Evolutionary conservation across 92 coral and sea anemone genomes (phyloP), one percentile per base, ranked within the genome.

Genomic region (Parazoanthus swiftii): DNA sequence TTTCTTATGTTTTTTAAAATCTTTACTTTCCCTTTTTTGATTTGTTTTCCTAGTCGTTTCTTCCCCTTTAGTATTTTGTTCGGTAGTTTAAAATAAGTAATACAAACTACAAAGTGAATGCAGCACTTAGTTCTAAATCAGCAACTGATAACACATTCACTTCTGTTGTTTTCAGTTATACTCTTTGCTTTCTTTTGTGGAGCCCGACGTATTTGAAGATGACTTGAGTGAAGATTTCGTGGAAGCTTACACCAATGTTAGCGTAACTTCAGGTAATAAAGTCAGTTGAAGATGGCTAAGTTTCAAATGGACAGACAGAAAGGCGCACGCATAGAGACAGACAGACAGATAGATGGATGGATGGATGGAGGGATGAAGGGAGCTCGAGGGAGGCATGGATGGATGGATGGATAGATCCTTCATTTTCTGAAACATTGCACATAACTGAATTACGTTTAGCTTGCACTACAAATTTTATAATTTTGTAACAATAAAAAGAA

Each of bases 131-230:
- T 13, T 36, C 23, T 33, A 20, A 6, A 36, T 16, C 21, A 4
- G 37, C 5, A 18, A 6, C 74, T 46, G 36, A 18, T 14, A n/a
- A 43, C 16, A 73, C 0, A 20, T 48, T 85, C 79, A 35, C 25
- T 15, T 51, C n/a, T 65, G n/a, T 25, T 77, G n/a, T 67, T 54
- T 85, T 80, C 83, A 95, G 98, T 80, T 95, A 63, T 95, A 92
- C 80, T 95, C 98, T 0, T 81, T 95, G 77, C 90, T 95, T 63
- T 92, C 95, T 26, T 95, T 95, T 92, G 95, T 95, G 81, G 93
- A 95, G 77, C 94, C 94, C 38, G 86, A 76, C 48, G 90, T 92
- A 48, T 95, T 95, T 87, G 71, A 88, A 2, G 48, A 86, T 58
- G 93, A 91, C 42, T 92, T 89, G 82, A 79, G 85, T 65, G 97